Evolutionary conservation across 1,140 invertebrate species (phyloP).

Genomic region (Plectrocnemia conspersa): DNA sequence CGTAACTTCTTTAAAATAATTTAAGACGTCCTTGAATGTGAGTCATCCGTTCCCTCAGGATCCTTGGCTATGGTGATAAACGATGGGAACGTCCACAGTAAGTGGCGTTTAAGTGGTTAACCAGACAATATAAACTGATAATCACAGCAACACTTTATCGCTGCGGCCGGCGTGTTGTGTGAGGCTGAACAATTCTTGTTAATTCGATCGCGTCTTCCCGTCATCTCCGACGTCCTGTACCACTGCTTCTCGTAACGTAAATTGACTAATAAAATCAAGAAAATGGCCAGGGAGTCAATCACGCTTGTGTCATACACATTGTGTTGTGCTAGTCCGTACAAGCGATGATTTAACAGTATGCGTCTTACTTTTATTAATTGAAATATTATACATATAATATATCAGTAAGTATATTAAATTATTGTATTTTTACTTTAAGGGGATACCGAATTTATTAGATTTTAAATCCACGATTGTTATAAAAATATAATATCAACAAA

Average conservation of each 20-base stretch:
- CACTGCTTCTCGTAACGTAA: background rate
- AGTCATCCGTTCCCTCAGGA: conserved; percentile 1
- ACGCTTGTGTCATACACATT: no score
- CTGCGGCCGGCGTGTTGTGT: conserved; percentile 15
- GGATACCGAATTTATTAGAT: no score
- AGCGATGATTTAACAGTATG: no score
- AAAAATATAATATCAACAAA: no score
- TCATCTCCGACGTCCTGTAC: conserved; percentile 11
- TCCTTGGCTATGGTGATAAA: conserved; percentile 21
- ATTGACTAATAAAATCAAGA: no score
- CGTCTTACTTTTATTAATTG: no score
- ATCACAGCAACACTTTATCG: conserved; percentile 26
- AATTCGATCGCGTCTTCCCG: conserved; percentile 34
- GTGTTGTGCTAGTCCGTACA: no score
- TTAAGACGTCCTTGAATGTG: background rate
- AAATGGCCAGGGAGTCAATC: no score
- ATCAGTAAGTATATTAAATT: no score
- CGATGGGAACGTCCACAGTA: conserved; percentile 28
- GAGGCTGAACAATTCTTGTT: conserved; percentile 30
- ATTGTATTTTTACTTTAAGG: no score
- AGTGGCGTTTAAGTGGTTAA: conserved; percentile 32
- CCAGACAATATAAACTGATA: conserved; percentile 32
- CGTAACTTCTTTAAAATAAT: background rate
- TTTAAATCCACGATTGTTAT: no score
- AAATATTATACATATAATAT: no score